Conservation (phyloP, 2,888 invertebrate species). For the Flexamia atlantica region DNA sequence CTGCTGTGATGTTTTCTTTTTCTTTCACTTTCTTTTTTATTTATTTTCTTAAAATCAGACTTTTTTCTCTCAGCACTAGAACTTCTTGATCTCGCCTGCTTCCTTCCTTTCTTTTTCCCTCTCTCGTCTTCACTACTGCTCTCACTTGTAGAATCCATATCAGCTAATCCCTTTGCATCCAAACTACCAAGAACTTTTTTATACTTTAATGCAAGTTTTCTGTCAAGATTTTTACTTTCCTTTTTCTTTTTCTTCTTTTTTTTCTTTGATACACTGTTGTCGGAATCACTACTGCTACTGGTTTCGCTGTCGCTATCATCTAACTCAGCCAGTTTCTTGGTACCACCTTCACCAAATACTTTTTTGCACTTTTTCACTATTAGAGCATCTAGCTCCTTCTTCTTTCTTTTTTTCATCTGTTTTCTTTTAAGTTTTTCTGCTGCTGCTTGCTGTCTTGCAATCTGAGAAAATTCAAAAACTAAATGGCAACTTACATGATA, state of each 20-base stretch:
- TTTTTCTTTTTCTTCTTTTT: constrained; percentile 66
- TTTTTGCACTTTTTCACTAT: constrained; percentile 74
- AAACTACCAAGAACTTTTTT: constrained; percentile 74
- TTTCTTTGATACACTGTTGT: constrained; percentile 61
- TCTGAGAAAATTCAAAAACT: constrained; percentile 58
- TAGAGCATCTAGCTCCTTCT: constrained; percentile 73
- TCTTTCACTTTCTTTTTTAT: constrained; percentile 11
- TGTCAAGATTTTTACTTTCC: constrained; percentile 70
- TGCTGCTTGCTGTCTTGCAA: constrained; percentile 51
- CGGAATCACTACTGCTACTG: constrained; percentile 65
- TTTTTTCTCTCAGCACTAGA: constrained; percentile 12
- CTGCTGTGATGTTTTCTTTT: constrained; percentile 16
- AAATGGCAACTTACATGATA: constrained; percentile 17
- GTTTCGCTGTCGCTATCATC: constrained; percentile 67
- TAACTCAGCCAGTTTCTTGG: constrained; percentile 68
- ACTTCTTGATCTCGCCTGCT: constrained; percentile 38
- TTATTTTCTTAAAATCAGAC: constrained; percentile 52
- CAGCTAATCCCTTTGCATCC: constrained; percentile 71
- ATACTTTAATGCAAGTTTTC: constrained; percentile 73
- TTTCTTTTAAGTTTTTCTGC: constrained; percentile 76
- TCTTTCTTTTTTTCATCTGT: constrained; percentile 76
- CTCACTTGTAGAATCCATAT: constrained; percentile 37
- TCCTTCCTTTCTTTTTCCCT: constrained; percentile 65
- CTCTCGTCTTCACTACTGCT: constrained; percentile 40
- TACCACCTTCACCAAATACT: constrained; percentile 74